Evolutionary conservation across 2,888 invertebrate genomes (phyloP), one percentile per base, ranked within the genome.

Genomic region (Ceramica pisi): DNA sequence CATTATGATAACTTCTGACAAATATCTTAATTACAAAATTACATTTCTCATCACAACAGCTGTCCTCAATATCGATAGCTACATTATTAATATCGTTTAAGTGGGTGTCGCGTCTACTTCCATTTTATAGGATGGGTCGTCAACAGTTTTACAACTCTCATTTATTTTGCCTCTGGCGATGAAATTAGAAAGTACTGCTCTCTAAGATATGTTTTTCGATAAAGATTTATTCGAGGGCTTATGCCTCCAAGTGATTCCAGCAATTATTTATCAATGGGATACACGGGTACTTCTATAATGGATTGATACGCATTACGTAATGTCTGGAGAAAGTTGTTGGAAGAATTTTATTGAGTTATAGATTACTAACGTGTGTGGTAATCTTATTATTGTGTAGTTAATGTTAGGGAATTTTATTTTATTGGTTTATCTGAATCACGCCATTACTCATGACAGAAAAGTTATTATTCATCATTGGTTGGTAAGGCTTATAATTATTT

Each of bases 101-200:
- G 82, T 83, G 82, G 82, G 84, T 86, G 87, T 84, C 78, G 53
- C 67, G 61, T 61, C 31, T 55, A 75, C 48, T 57, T 63, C 68
- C 21, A 81, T 78, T 84, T 86, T 88, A 88, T 90, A 90, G 87
- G 86, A 86, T 87, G 87, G 87, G 88, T 90, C 90, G 88, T 90
- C 91, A 90, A 90, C 88, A 88, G 85, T 90, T 91, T 91, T 92
- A 92, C 90, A 90, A 90, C 89, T 90, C 90, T 91, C 92, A 90
- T 93, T 92, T 92, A 90, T 91, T 92, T 92, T 86, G 94, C 95
- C 93, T 86, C 89, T 81, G 89, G 95, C 92, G 88, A 93, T 89
- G 89, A 94, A 95, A 94, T 95, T 95, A 95, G 95, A 96, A 96
- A 95, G 95, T 94, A 84, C 86, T 67, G 78, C 70, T 78, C 87